These are phyloP conservation scores for Tadarida brasiliensis DNA, from an alignment of 2,797 vertebrate genomes.

Conservation along the genomic window DNA sequence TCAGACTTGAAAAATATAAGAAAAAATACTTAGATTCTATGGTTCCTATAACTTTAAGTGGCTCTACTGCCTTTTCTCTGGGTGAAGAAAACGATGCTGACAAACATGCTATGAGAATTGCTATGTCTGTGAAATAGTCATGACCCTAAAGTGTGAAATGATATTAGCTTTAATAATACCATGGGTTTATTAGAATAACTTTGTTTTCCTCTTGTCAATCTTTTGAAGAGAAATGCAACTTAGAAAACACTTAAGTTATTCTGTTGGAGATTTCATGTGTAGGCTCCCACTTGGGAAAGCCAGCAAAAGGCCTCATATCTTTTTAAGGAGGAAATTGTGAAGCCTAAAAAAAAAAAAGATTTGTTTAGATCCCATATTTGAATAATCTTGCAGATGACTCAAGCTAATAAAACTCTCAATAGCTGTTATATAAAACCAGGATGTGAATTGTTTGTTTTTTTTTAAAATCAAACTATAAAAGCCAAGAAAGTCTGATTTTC, in stretches of 20 bases:
- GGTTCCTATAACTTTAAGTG: neutral
- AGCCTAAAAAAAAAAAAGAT: neutral
- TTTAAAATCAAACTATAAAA: neutral
- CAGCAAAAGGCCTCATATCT: neutral
- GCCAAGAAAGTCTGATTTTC: neutral
- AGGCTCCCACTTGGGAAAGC: neutral
- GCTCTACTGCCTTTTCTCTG: neutral
- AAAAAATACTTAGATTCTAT: neutral
- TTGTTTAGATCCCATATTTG: neutral
- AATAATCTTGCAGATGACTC: neutral
- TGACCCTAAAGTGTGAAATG: neutral
- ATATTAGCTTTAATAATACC: neutral
- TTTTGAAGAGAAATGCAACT: slow-evolving; percentile 10
- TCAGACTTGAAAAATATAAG: neutral
- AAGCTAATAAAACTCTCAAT: neutral
- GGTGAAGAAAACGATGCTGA: neutral
- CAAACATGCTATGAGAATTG: neutral
- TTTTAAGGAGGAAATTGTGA: neutral
- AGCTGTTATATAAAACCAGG: neutral
- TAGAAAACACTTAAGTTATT: neutral
- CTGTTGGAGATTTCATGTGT: neutral
- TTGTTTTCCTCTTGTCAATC: neutral
- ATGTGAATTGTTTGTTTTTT: neutral
- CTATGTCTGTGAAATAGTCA: neutral
- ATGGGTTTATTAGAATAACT: neutral